These are phyloP conservation scores for Falcunculus frontatus DNA, from an alignment of 2,113 vertebrate genomes.

Conservation along the genomic window DNA sequence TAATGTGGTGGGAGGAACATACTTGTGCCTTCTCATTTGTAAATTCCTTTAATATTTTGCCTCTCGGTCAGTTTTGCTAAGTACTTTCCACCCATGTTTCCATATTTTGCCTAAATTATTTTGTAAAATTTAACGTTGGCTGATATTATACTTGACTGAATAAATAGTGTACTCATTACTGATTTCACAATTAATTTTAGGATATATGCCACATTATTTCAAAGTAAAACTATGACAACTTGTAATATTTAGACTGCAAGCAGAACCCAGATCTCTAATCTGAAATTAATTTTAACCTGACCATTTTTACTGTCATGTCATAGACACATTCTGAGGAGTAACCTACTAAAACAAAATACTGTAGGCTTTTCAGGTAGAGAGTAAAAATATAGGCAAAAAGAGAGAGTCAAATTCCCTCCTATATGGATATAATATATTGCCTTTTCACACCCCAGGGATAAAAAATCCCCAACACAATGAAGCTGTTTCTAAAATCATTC, in stretches of 20 bases:
- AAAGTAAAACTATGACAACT: background rate
- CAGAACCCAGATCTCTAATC: background rate
- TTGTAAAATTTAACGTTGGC: background rate
- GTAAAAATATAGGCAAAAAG: background rate
- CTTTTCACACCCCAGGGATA: background rate
- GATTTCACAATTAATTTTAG: background rate
- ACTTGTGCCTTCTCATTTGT: background rate
- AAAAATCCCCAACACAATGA: background rate
- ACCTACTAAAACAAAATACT: background rate
- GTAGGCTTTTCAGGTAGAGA: background rate
- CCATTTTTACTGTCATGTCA: background rate
- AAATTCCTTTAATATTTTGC: background rate
- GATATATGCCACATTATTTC: background rate
- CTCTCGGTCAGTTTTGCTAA: background rate
- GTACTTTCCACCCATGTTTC: background rate
- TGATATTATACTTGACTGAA: background rate
- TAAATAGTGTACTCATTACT: background rate
- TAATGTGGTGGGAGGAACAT: background rate
- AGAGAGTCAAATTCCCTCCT: background rate
- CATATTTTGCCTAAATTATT: background rate
- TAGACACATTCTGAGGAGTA: background rate
- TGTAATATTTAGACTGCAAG: background rate
- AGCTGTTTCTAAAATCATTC: background rate
- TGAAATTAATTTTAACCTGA: background rate
- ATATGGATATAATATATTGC: background rate